These are phyloP conservation scores for Galagoides demidoff DNA, from an alignment of 2,797 vertebrate species.

Conservation along the genomic window DNA sequence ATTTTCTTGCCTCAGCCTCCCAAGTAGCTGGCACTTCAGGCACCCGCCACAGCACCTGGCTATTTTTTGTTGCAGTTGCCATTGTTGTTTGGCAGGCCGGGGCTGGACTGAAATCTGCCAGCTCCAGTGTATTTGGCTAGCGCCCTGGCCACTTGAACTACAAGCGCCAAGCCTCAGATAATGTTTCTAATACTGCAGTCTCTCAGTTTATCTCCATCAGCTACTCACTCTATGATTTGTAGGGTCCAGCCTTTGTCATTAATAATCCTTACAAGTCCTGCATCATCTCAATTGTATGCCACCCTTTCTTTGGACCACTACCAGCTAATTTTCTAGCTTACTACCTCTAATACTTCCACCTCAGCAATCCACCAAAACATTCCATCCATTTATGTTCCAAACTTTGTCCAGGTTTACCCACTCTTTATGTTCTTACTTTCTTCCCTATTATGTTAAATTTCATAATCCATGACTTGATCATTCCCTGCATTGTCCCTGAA, in stretches of 20 bases:
- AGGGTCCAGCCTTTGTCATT: background rate
- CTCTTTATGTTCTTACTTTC: background rate
- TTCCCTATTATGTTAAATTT: background rate
- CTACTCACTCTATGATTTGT: background rate
- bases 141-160: no score
- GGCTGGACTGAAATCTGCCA: no score
- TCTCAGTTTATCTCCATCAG: background rate
- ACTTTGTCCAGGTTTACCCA: background rate
- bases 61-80: no score
- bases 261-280: background rate
- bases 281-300: background rate
- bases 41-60: no score
- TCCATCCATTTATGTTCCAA: background rate
- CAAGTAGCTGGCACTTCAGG: no score
- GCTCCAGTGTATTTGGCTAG: no score
- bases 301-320: background rate
- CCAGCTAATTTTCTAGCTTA: background rate
- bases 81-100: no score
- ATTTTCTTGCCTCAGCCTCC: no score
- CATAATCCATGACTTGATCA: background rate
- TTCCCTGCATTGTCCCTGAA: background rate
- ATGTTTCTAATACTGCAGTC: background rate
- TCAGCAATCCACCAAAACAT: background rate
- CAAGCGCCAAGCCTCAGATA: background rate
- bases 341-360: background rate